phyloP scores from a whole-genome alignment of 2,888 invertebrate genomes.

The Pocota personata region DNA sequence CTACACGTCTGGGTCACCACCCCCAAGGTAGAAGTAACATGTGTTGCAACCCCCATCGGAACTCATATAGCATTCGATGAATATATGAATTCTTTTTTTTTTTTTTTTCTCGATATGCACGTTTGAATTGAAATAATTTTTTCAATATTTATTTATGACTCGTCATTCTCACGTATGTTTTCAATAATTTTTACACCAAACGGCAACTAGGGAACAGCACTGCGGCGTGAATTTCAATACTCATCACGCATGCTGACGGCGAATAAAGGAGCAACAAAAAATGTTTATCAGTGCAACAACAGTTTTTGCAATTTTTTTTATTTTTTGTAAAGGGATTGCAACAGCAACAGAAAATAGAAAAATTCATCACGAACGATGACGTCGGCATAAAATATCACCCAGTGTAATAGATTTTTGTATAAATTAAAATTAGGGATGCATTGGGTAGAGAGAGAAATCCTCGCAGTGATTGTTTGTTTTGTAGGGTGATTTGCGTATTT shows the following conservation, averaged over 20 bases:
- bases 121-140: slow-evolving; percentile 48
- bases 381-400: slow-evolving; percentile 52
- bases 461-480: slow-evolving; percentile 69
- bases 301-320: slow-evolving; percentile 7
- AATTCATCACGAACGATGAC: slow-evolving; percentile 66
- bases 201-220: background rate
- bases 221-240: slow-evolving; percentile 53
- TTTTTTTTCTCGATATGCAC: slow-evolving; percentile 19
- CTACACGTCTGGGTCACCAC: slow-evolving; percentile 37
- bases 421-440: slow-evolving; percentile 61
- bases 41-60: slow-evolving; percentile 46
- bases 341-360: slow-evolving; percentile 12
- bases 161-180: slow-evolving; percentile 71
- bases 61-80: background rate
- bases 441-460: slow-evolving; percentile 8
- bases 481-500: slow-evolving; percentile 71
- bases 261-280: background rate
- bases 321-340: slow-evolving; percentile 12
- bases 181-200: slow-evolving; percentile 62
- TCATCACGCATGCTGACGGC: slow-evolving; percentile 5
- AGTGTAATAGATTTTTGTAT: slow-evolving; percentile 53
- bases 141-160: slow-evolving; percentile 71
- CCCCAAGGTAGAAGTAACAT: slow-evolving; percentile 28
- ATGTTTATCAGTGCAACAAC: slow-evolving; percentile 4
- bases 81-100: slow-evolving; percentile 5